Conservation (phyloP, 2,797 vertebrate genomes). For the Ctenosaura bakeri region DNA sequence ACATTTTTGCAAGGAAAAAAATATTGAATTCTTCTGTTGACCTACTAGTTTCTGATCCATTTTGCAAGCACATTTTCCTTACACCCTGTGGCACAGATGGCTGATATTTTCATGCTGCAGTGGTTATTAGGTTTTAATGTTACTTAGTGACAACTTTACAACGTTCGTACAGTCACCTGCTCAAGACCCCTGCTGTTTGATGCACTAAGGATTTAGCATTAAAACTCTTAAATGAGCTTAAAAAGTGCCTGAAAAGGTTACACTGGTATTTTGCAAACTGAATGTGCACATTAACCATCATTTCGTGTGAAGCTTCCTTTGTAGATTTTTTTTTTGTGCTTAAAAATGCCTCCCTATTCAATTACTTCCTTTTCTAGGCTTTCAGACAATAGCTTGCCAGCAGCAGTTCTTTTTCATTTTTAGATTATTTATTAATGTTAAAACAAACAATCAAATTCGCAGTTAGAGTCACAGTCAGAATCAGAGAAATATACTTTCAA, state of each 20-base stretch:
- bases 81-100: slow-evolving; percentile 66
- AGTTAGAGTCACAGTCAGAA: too few relatives aligned
- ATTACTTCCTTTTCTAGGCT: background rate
- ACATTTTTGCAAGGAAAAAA: slow-evolving; percentile 13
- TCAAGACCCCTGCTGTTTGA: slow-evolving; percentile 23
- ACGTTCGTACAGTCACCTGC: slow-evolving; percentile 13
- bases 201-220: slow-evolving; percentile 33
- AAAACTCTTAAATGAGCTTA: slow-evolving; percentile 6
- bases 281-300: background rate
- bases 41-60: slow-evolving; percentile 59
- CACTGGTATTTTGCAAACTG: slow-evolving; percentile 35
- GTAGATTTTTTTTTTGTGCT: background rate
- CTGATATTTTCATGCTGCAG: slow-evolving; percentile 57
- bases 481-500: too few relatives aligned
- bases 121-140: slow-evolving; percentile 49
- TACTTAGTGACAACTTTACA: slow-evolving; percentile 45
- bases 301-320: background rate
- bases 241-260: slow-evolving; percentile 30
- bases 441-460: too few relatives aligned
- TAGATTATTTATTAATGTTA: too few relatives aligned
- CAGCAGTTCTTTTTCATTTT: background rate
- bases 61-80: slow-evolving; percentile 64
- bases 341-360: background rate
- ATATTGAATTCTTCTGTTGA: slow-evolving; percentile 48
- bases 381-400: background rate